phyloP scores from a whole-genome alignment of 1,140 invertebrate genomes.

The Lepidostoma basale region DNA sequence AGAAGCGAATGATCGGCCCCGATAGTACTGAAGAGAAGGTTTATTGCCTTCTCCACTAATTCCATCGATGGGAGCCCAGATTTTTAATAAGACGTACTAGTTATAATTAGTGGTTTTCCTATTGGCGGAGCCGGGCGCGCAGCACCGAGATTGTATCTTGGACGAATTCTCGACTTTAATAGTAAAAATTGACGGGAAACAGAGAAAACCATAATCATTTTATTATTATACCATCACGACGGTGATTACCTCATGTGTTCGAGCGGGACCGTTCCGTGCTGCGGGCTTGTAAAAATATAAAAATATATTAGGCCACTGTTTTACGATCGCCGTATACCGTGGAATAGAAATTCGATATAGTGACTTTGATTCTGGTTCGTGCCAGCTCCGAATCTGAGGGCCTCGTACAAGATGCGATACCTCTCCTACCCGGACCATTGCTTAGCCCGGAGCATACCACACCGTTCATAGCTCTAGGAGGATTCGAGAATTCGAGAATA shows the following conservation, averaged over 20 bases:
- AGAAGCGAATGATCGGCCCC: slow-evolving; percentile 12
- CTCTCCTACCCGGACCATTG: no score
- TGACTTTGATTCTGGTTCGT: not conserved
- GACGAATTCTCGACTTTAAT: slow-evolving; percentile 19
- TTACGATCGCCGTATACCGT: slow-evolving; percentile 9
- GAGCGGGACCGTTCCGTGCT: not conserved
- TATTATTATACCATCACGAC: slow-evolving; percentile 36
- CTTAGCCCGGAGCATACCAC: no score
- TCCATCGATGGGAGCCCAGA: not conserved
- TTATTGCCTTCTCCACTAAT: slow-evolving; percentile 5
- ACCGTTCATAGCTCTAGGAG: no score
- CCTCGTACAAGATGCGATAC: no score
- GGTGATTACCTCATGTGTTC: slow-evolving; percentile 1
- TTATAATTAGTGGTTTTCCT: slow-evolving; percentile 25
- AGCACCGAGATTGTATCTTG: slow-evolving; percentile 23
- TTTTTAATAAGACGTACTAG: slow-evolving; percentile 13
- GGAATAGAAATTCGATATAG: slow-evolving; percentile 28
- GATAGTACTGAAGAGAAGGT: slow-evolving; percentile 3
- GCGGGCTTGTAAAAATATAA: slow-evolving; percentile 36
- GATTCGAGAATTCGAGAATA: not conserved
- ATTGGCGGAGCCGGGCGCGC: slow-evolving; percentile 1
- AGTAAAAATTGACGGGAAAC: slow-evolving; percentile 30
- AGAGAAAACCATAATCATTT: slow-evolving; percentile 34
- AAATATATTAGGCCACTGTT: slow-evolving; percentile 39
- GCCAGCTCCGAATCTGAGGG: not conserved